Base-by-base conservation (phyloP, 2,888 invertebrate species). In the Rotaria macrura region DNA sequence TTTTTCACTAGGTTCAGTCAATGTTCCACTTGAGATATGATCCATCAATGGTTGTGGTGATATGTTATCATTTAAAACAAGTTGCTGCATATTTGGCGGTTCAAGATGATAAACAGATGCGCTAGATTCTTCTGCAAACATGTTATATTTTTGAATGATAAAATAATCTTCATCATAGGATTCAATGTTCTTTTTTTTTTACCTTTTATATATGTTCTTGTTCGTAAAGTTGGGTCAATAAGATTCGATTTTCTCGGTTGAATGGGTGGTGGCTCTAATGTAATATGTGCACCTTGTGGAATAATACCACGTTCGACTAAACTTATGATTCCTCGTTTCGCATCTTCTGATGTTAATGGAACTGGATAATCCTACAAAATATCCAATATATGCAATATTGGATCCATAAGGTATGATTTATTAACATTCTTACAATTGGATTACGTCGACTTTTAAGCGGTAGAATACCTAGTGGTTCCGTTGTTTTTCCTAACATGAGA, bases 241-340 rank as follows among this genome's bases (percentile, higher is more conserved):
- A 74, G 74, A 47, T n/a, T 72, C 38, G 74, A 57, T 54, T 49
- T 85, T 86, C 88, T 89, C 85, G 90, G 89, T 72, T 88, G 88
- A 25, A 91, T 89, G 40, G 91, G 91, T 40, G 90, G 89, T 29
- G 91, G 91, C 85, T 90, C 90, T 85, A 91, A 89, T 55, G 90
- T 90, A 52, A 91, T 87, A 87, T 90, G 89, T 20, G 91, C 90
- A 34, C 90, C 89, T 1, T 90, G 89, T 3, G 91, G 91, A 65
- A 91, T 90, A n/a, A 91, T 87, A 10, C 91, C 90, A 83, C 91
- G 87, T 88, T 91, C 89, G 17, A 90, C 87, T 85, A 91, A 87
- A 87, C 89, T 90, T 25, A 91, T 88, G 40, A 91, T 90, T 17
- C 91, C 91, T 85, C 89, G 89, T 85, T 88, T 88, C 17, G 91